phyloP scores from a whole-genome alignment of 2,888 invertebrate species.

The Alcis repandata region DNA sequence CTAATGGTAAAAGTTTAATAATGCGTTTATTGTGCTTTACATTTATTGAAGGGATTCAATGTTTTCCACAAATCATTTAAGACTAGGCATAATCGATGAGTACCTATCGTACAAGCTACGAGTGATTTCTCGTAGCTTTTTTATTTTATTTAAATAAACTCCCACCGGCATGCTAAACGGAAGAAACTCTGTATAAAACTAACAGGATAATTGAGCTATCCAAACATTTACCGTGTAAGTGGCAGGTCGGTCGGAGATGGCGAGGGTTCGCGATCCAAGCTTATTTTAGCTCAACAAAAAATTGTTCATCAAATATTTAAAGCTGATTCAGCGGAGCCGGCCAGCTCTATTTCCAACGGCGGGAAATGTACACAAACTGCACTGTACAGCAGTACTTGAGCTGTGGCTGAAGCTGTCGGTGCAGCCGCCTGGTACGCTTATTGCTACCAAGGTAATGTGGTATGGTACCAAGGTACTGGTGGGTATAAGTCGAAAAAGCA shows the following conservation, averaged over 20 bases:
- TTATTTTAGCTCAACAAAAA: conserved; percentile 29
- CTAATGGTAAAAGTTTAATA: too few species aligned
- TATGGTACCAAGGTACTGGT: too few species aligned
- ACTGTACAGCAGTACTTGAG: neutral
- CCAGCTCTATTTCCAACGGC: conserved; percentile 25
- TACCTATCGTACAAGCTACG: too few species aligned
- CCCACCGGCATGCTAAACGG: too few species aligned
- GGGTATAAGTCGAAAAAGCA: too few species aligned
- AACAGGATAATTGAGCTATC: neutral
- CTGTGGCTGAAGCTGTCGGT: neutral
- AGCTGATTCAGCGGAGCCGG: conserved; percentile 22
- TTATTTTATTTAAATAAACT: too few species aligned
- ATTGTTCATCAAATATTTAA: conserved; percentile 34
- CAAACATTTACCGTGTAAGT: neutral
- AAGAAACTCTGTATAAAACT: too few species aligned
- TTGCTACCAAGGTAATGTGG: neutral
- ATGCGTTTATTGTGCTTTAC: too few species aligned
- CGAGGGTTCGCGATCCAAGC: neutral
- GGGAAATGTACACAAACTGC: conserved; percentile 22
- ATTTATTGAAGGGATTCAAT: too few species aligned
- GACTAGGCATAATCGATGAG: too few species aligned
- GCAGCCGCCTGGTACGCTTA: neutral
- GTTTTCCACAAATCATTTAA: too few species aligned
- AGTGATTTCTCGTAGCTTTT: too few species aligned
- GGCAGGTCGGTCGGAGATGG: neutral